Conservation (phyloP, 1,140 invertebrate species). For the Diploscapter pachys region DNA sequence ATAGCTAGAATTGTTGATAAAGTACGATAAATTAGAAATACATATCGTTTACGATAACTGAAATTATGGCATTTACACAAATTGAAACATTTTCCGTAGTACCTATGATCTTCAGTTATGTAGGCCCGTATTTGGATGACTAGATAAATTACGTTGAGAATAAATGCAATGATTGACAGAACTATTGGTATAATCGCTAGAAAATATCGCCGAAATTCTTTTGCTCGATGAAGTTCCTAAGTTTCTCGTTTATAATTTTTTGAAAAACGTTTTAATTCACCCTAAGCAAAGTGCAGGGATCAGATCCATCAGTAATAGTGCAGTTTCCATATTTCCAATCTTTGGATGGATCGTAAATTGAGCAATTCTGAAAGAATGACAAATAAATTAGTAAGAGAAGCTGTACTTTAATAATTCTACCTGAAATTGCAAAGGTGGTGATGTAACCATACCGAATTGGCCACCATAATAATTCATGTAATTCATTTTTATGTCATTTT, state of each 20-base stretch:
- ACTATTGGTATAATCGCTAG: constrained; percentile 41
- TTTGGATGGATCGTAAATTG: constrained; percentile 12
- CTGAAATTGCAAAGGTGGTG: too few species aligned
- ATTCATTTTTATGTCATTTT: too few species aligned
- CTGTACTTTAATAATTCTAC: too few species aligned
- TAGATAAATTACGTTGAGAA: constrained; percentile 36
- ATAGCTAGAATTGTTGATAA: constrained; percentile 37
- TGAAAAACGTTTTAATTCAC: constrained; percentile 7
- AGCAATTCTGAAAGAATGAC: constrained; percentile 12
- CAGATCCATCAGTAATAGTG: constrained; percentile 4
- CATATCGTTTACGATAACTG: constrained; percentile 46
- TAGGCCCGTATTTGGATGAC: constrained; percentile 10
- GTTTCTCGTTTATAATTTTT: not conserved
- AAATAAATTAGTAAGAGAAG: too few species aligned
- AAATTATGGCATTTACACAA: constrained; percentile 16
- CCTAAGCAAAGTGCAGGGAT: constrained; percentile 16
- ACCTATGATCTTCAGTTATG: constrained; percentile 10
- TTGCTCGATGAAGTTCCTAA: constrained; percentile 44
- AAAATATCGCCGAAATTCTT: constrained; percentile 43
- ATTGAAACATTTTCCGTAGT: not conserved
- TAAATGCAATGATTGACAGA: constrained; percentile 37
- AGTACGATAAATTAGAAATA: constrained; percentile 41
- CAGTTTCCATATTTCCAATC: constrained; percentile 15
- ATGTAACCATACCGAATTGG: too few species aligned
- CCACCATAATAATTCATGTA: too few species aligned